Percentiles rank a stretch among this genome's conserved stretches.
phyloP scores from a whole-genome alignment of 37 sponge, comb jelly and placozoan species.

The Crambe crambe region DNA sequence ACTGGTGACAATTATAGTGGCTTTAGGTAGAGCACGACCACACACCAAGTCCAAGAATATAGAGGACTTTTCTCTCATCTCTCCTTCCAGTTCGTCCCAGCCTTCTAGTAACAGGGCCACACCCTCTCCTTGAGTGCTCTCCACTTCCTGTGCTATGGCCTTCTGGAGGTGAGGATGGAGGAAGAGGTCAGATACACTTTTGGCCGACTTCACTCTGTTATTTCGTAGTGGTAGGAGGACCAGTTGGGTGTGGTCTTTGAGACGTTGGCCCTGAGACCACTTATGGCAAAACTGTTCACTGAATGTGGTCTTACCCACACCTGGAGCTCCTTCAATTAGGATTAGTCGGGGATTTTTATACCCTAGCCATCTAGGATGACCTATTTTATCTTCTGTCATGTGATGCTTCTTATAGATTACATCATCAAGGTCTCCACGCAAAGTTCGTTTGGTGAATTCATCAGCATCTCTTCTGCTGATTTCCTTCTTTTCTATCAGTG shows the following conservation, averaged over 20 bases:
- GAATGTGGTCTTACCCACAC: background rate
- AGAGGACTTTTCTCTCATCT: background rate
- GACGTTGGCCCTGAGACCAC: background rate
- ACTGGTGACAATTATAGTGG: background rate
- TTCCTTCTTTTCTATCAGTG: too few species aligned
- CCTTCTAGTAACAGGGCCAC: too few species aligned
- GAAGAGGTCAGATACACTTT: background rate
- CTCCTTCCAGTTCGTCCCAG: too few species aligned
- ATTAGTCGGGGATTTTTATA: too few species aligned
- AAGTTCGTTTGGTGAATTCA: background rate
- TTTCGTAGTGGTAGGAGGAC: background rate
- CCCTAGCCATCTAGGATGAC: too few species aligned
- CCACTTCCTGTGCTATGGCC: background rate
- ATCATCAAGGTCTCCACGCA: background rate
- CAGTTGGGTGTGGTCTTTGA: too few species aligned
- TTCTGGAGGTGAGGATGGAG: background rate
- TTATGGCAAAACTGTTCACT: background rate
- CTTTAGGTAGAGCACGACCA: background rate
- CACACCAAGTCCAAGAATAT: background rate
- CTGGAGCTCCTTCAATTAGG: background rate
- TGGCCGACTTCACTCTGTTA: background rate
- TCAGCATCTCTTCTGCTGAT: background rate
- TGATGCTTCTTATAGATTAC: background rate
- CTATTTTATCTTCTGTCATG: too few species aligned
- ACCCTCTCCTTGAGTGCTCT: background rate